These are phyloP conservation scores for Pituophis catenifer DNA, from an alignment of 2,113 vertebrate species.

Conservation along the genomic window DNA sequence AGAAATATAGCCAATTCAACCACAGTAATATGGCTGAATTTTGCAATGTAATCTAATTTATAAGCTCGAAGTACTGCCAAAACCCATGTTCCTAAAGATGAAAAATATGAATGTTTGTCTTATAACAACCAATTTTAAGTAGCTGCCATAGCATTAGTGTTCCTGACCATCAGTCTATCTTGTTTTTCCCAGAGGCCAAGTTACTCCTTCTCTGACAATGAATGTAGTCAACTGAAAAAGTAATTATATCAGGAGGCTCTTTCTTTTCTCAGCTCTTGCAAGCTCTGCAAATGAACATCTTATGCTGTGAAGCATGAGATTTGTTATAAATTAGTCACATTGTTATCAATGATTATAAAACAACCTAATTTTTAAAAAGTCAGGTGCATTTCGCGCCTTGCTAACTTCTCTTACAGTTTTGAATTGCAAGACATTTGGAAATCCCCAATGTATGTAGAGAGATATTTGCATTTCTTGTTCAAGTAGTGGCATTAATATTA, in stretches of 20 bases:
- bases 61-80: neutral
- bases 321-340: conserved; percentile 16
- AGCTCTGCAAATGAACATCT: conserved; percentile 16
- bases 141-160: neutral
- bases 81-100: neutral
- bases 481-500: neutral
- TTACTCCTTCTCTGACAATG: neutral
- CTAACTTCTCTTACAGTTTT: neutral
- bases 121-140: neutral
- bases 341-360: conserved; percentile 8
- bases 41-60: neutral
- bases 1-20: neutral
- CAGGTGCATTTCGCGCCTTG: neutral
- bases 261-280: neutral
- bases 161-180: neutral
- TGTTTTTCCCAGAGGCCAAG: neutral
- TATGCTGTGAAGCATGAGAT: conserved; percentile 14
- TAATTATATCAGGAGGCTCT: neutral
- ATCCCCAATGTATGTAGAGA: neutral
- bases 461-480: conserved; percentile 14
- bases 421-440: conserved; percentile 5
- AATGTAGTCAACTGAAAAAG: conserved; percentile 11
- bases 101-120: neutral
- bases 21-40: neutral
- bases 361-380: neutral